Base-by-base conservation (phyloP, 1,140 invertebrate species). In the Zaprionus camerounensis region DNA sequence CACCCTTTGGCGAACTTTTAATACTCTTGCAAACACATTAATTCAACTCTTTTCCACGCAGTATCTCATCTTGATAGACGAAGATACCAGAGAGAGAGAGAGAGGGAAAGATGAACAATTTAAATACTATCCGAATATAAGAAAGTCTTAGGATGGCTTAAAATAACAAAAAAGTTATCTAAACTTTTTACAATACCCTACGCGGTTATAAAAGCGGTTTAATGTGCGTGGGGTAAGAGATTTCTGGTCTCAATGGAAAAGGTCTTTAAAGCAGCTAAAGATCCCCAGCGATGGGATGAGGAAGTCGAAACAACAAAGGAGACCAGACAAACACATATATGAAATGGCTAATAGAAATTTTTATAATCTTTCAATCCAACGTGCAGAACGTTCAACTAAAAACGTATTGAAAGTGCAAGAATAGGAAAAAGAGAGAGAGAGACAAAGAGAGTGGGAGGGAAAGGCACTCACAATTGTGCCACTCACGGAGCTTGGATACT, bases 21-120 rank as follows among this genome's bases (percentile, higher is more conserved):
- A 66, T 56, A n/a, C 63, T 56, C 63, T 66, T 24, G 11, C 34
- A 59, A 59, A 36, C 20, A 51, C 46, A 51, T 51, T 51, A 51
- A 51, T 13, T 51, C 46, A 20, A 46, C 41, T 46, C 41, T 46
- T 46, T 46, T 17, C 7, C n/a, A 51, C 46, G 46, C 46, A 22
- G 46, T 51, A 20, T 51, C 20, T 24, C 20, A 51, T 51, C 46
- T 24, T 24, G 46, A 51, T 51, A 51, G 17, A 51, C 11, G 46
- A 11, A 24, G 46, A 51, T 49, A 49, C 6, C 1, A 49, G 9
- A 5, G 46, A 0, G 3, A 51, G 5, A 41, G 41, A 44, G n/a
- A n/a, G 41, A 3, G n/a, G 5, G 41, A 46, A 15, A 46, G 41
- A 46, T 17, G 41, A 46, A 46, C 41, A 24, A 51, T 24, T 51